Base-by-base conservation (phyloP, 1,140 invertebrate genomes). In the Ericerus pela region DNA sequence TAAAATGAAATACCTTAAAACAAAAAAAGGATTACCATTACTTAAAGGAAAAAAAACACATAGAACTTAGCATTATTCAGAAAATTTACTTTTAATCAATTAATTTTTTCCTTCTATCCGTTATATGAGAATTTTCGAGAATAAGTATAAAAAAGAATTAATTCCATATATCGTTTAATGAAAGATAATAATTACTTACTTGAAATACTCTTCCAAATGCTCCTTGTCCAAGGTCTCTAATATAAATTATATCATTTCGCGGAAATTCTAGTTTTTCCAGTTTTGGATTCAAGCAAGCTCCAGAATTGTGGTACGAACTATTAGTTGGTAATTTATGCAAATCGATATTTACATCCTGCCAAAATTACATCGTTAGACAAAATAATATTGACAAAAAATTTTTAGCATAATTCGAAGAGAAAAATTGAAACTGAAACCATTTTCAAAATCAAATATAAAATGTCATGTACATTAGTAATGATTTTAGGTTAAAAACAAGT, bases 181-280 rank as follows among this genome's bases (percentile, higher is more conserved):
- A 54, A 14, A 51, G 29, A 33, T n/a, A n/a, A 29, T 22, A 28
- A 6, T 22, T 26, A 64, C 54, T 56, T 59, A 73, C 73, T 65
- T 76, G 87, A 68, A 96, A 96, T 0, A 97, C 92, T 62, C 91
- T 75, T 0, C 93, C 93, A 73, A 96, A 96, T 29, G 93, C 93
- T 29, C 93, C 92, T 66, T 96, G 91, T 0, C 92, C 92, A 55
- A 96, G 74, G 65, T 96, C 92, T 58, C 84, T 74, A 37, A 96
- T 83, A 63, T 95, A 96, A 59, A 96, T 90, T 31, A 97, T 94
- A 66, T 96, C 88, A 66, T 96, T 96, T 47, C 93, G 76, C 1
- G 92, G 91, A 73, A 93, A 96, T 69, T 97, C 92, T 14, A 96
- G 71, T 64, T 86, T 85, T 69, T 96, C 90, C 26, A 97, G 73